Conservation (phyloP, 2,113 vertebrate species). For the Suricata suricatta region DNA sequence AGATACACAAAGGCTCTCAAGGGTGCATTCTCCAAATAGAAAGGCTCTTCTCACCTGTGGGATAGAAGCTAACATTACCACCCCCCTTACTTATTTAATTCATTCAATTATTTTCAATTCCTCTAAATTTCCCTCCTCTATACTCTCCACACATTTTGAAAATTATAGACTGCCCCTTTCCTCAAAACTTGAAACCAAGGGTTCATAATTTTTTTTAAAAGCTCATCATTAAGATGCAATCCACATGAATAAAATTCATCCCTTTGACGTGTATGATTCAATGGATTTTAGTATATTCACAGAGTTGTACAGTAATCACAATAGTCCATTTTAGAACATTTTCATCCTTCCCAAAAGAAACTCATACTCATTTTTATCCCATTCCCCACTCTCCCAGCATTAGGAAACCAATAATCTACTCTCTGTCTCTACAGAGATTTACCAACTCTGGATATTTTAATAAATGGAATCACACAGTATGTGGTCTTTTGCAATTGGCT, state of each 20-base stretch:
- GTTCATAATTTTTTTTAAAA: neutral
- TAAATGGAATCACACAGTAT: neutral
- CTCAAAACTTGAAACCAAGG: neutral
- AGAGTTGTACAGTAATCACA: neutral
- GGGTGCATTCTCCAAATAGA: neutral
- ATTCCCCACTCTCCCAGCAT: neutral
- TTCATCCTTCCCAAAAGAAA: neutral
- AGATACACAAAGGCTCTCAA: neutral
- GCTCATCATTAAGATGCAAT: neutral
- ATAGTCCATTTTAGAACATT: neutral
- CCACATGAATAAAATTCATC: slow-evolving; percentile 22
- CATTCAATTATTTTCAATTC: neutral
- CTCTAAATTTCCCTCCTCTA: neutral
- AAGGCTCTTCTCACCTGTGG: neutral
- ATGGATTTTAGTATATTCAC: neutral
- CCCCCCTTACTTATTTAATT: neutral
- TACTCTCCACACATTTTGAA: neutral
- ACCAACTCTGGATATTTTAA: neutral
- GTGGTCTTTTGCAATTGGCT: neutral
- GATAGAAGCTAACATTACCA: neutral
- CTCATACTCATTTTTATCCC: neutral
- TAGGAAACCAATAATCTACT: neutral
- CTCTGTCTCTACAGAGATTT: neutral
- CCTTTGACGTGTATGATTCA: neutral
- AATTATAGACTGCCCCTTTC: neutral